Percentiles rank a stretch among this genome's conserved stretches.
phyloP scores from a whole-genome alignment of 1,140 invertebrate genomes.

The Philotrypesis tridentata region DNA sequence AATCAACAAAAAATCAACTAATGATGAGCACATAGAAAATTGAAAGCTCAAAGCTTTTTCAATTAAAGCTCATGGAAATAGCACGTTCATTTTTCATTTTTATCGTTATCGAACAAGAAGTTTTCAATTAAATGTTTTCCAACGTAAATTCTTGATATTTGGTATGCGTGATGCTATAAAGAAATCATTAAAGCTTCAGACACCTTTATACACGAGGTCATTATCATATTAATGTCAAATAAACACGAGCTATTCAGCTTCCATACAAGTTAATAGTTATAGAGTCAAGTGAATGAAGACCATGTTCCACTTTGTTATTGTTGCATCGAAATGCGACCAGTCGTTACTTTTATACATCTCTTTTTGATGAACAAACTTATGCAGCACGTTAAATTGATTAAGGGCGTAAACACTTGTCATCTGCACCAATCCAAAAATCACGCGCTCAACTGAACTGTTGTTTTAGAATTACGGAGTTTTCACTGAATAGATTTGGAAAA shows the following conservation, averaged over 20 bases:
- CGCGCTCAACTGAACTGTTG: no score
- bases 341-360: neutral
- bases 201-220: neutral
- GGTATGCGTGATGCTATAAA: neutral
- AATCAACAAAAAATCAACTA: no score
- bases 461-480: no score
- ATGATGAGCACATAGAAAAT: no score
- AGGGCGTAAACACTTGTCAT: neutral
- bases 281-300: neutral
- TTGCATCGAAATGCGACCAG: neutral
- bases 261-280: neutral
- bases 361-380: neutral
- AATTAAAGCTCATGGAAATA: no score
- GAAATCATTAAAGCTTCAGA: neutral
- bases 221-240: neutral
- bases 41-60: no score
- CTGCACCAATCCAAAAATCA: neutral
- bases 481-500: no score
- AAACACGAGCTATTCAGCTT: neutral
- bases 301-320: neutral
- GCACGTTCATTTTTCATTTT: neutral
- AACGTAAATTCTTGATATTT: neutral
- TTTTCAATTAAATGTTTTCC: no score
- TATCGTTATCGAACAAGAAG: neutral
- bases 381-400: neutral